Evolutionary conservation across 2,797 vertebrate species (phyloP), one percentile per base, ranked within the genome.

Genomic region (Salmo trutta): DNA sequence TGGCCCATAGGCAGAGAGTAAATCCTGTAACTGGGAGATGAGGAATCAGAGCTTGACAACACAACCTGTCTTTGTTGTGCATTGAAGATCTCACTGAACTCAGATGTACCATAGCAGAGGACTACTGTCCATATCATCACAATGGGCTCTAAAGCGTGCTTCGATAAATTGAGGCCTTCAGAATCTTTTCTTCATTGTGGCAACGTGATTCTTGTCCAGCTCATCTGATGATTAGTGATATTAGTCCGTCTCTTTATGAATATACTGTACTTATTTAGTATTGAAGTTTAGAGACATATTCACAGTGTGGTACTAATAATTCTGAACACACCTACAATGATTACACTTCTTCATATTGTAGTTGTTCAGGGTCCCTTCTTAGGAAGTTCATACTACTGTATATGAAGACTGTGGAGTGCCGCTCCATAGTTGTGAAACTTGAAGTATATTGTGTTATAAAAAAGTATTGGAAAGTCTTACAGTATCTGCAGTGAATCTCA

Each of bases 1-100:
- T 53, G 24, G 77, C 71, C 75, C 75, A 80, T 71, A 73, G 81
- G 36, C 47, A 68, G 24, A 64, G 71, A 87, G 73, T 84, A 89
- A 79, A 91, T 85, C 83, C 54, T 64, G 24, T 64, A 68, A 71
- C 70, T 65, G 51, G 82, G 52, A 75, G 66, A 33, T 67, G 16
- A 67, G 4, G 27, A 33, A 67, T 31, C 65, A 31, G 27, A 7
- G 29, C 14, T 31, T 33, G 6, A 14, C 24, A 29, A 27, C 62
- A 12, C 21, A 24, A 16, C 27, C 64, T 27, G 5, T 31, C 65
- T 67, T 5, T 33, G 24, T 31, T 33, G 12, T 31, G 10, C 15
- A 27, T 31, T 29, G 64, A 62, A 62, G 21, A 21, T 21, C 59
- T 64, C 21, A 64, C 24, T 64, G 21, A 64, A 24, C 21, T 64